Evolutionary conservation across 2,113 vertebrate genomes (phyloP), one percentile per base, ranked within the genome.

Genomic region (Cephalopholis sonnerati): DNA sequence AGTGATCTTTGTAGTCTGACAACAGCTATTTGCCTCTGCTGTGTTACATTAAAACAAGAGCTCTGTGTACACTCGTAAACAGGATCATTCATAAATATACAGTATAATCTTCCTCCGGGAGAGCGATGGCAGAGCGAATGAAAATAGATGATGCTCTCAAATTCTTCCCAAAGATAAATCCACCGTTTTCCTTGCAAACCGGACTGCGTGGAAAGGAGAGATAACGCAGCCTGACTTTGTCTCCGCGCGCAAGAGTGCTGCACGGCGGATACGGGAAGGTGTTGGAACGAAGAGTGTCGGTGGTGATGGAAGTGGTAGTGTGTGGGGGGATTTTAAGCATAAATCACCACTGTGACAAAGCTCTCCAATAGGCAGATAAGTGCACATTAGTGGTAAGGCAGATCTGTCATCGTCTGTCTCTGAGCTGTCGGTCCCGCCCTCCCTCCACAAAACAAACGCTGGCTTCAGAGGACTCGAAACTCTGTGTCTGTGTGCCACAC

Each of bases 291-390:
- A 58, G 77, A 75, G 90, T 85, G 84, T 85, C 54, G 59, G 77
- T 86, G 74, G 85, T 89, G 89, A 90, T 88, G 82, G 87, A 79
- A 88, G 88, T 63, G 79, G 68, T 79, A 64, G 81, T 87, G 84
- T 83, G 89, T 55, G 77, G 79, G 82, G 82, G 83, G 88, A 89
- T 89, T 90, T 91, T 79, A 81, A 86, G 77, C 88, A 94, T 94
- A 94, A 94, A 94, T 95, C 93, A 95, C 73, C 55, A 64, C 66
- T 70, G 79, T 92, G 92, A 92, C 93, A 93, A 86, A 90, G 91
- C 85, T 89, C 91, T 90, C 89, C 91, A 92, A 93, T 93, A 91
- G 88, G 88, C 91, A 92, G 94, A 94, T 94, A 94, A 95, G 93
- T 94, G 92, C 93, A 91, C 90, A 93, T 94, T 95, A 94, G 87